Base-by-base conservation (phyloP, 2,888 invertebrate genomes). In the Nezara viridula region DNA sequence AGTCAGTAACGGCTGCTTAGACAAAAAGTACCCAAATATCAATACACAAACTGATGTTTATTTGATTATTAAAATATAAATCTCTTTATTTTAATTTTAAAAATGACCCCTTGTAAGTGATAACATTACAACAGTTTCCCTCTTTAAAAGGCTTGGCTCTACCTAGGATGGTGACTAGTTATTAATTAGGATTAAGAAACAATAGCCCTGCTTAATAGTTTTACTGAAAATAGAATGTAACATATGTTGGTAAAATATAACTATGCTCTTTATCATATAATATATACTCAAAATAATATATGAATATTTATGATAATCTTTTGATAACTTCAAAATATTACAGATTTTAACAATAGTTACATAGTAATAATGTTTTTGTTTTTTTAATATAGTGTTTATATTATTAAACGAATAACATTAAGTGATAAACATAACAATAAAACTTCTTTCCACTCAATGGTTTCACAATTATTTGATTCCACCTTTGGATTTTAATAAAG, bases 401-500 rank as follows among this genome's bases (percentile, higher is more conserved):
- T 55, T 55, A n/a, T n/a, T n/a, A n/a, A 27, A 60, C 32, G 19
- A 60, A 32, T 66, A 32, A 66, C 19, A 66, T 66, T 32, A 66
- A 32, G 12, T 27, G 60, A 7, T 60, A 27, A 27, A 27, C 0
- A 27, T n/a, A 14, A 27, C 14, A 60, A 19, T 66, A 32, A 66
- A 32, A 32, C 27, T 32, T 19, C 27, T 60, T 66, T 3, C 16
- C 66, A 37, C 10, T 10, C 27, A 27, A 60, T 19, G 19, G 16
- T 27, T 60, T 21, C 40, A 77, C 24, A 44, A 81, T 81, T 44
- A 81, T 81, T 81, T 81, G 81, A 81, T 81, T 0, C 81, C 81
- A 14, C 81, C 81, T 81, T 81, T 81, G 6, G 81, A 81, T n/a
- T 81, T 81, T 24, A 81, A 47, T 44, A 81, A 44, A n/a, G 81